These are phyloP conservation scores for Chondrilla cf. caribensis DNA, from an alignment of 37 sponge, comb jelly and placozoan species.

Conservation along the genomic window DNA sequence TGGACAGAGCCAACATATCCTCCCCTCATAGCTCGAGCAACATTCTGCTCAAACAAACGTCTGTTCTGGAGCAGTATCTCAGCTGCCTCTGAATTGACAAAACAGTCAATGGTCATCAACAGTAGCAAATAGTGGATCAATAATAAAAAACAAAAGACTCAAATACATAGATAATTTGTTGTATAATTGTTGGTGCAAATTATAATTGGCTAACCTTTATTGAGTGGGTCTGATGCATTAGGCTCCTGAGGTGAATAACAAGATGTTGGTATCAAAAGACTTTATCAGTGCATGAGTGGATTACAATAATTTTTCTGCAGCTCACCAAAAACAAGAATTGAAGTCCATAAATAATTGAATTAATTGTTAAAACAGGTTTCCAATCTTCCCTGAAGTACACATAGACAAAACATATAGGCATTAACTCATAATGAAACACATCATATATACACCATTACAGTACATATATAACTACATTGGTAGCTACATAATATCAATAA, in stretches of 20 bases:
- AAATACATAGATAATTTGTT: background rate
- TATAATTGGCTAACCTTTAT: constrained; percentile 94
- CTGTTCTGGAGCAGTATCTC: constrained; percentile 79
- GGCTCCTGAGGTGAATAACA: constrained; percentile 59
- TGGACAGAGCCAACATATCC: constrained; percentile 86
- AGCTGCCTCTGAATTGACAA: constrained; percentile 76
- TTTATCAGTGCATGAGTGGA: no score
- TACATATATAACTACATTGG: no score
- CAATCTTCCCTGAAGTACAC: constrained; percentile 84
- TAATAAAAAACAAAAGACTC: background rate
- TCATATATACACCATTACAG: no score
- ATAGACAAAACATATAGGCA: no score
- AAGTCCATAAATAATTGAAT: constrained; percentile 91
- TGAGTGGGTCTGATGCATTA: constrained; percentile 93
- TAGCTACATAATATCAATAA: no score
- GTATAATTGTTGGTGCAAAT: no score
- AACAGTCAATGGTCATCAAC: background rate
- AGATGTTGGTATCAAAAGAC: no score
- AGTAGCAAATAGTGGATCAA: background rate
- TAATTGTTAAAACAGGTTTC: constrained; percentile 95
- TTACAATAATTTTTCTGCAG: no score
- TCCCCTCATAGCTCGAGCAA: constrained; percentile 88
- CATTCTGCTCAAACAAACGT: constrained; percentile 95
- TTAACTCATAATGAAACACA: no score
- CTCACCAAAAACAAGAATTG: constrained; percentile 88